A percentile compares a stretch with the other conserved stretches of the same genome.
Evolutionary conservation across 2,888 invertebrate genomes (phyloP).

Genomic region (Balanococcus diminutus): DNA sequence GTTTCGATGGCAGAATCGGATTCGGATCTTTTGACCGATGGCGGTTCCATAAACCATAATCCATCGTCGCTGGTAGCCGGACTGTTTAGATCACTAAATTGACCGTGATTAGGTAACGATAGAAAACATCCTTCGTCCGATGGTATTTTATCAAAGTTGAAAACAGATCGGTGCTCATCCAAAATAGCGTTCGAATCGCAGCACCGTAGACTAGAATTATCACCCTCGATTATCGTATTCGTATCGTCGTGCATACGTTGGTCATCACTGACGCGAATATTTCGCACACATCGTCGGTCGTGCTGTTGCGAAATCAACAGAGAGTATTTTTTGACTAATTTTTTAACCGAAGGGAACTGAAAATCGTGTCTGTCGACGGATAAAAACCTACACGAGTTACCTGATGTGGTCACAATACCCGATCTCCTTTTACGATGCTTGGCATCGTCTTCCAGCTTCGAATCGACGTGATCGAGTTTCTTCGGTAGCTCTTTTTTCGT

Average conservation of each 20-base stretch:
- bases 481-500: background rate
- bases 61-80: conserved; percentile 56
- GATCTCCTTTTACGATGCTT: conserved; percentile 40
- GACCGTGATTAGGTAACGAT: background rate
- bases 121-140: conserved; percentile 51
- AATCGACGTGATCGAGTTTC: background rate
- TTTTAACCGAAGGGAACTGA: conserved; percentile 56
- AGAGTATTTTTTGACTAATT: conserved; percentile 56
- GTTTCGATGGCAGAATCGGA: conserved; percentile 47
- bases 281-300: conserved; percentile 60
- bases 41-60: conserved; percentile 44
- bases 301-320: conserved; percentile 56
- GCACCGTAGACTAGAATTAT: conserved; percentile 59
- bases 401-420: conserved; percentile 27
- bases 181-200: conserved; percentile 65
- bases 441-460: background rate
- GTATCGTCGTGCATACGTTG: background rate
- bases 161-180: background rate
- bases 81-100: background rate
- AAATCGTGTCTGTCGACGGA: conserved; percentile 18
- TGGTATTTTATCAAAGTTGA: conserved; percentile 23
- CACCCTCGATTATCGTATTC: background rate
- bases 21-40: background rate
- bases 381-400: background rate
- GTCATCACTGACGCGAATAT: conserved; percentile 65